Evolutionary conservation across 2,888 invertebrate species (phyloP).

Genomic region (Noctua janthina): DNA sequence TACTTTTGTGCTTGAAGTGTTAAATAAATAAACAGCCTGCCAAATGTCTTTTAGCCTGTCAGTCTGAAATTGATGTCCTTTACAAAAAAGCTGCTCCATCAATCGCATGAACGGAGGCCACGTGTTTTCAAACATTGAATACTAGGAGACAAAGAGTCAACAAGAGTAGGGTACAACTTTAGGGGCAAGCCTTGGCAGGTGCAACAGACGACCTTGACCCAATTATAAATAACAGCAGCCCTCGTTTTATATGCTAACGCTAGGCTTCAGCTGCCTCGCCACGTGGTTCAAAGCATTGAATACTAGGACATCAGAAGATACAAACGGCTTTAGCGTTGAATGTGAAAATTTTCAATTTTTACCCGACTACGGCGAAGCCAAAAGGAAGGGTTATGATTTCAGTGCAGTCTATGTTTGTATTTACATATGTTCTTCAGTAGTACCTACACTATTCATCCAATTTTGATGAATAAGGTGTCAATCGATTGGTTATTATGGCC

Average conservation of each 20-base stretch:
- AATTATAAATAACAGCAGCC: no score
- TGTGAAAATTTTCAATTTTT: background rate
- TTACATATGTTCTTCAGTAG: no score
- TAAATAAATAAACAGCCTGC: background rate
- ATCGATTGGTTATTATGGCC: no score
- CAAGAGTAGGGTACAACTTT: background rate
- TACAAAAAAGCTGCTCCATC: background rate
- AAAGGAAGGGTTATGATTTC: no score
- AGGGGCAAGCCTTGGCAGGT: background rate
- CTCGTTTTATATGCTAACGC: background rate
- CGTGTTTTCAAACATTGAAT: background rate
- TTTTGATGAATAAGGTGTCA: no score
- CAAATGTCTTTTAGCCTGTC: no score
- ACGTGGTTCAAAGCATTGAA: conserved; percentile 1
- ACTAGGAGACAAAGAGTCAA: conserved; percentile 15
- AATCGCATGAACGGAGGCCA: background rate
- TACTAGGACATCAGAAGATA: conserved; percentile 16
- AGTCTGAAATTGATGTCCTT: background rate
- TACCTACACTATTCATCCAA: no score
- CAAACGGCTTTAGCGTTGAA: background rate
- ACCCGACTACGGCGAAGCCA: no score
- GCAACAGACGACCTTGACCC: background rate
- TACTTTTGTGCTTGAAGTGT: no score
- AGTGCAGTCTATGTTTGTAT: no score
- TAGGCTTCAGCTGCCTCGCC: background rate